Base-by-base conservation (phyloP, 2,888 invertebrate genomes). In the Ochropleura leucogaster region DNA sequence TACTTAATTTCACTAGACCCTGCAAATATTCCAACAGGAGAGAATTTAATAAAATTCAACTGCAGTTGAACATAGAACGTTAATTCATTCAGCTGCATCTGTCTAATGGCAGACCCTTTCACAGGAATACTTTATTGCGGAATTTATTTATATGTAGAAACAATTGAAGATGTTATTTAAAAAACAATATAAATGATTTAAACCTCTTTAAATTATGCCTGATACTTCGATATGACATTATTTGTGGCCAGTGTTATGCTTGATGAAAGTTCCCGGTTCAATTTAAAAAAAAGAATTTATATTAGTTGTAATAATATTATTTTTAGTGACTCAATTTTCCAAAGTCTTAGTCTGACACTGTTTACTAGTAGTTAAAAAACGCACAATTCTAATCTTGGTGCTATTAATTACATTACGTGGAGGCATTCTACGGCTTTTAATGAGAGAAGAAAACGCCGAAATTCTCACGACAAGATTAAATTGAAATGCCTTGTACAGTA, bases 391-490 rank as follows among this genome's bases (percentile, higher is more conserved):
- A 60, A 66, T 78, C 71, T 70, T 44, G 67, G 68, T 73, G 40
- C 53, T 66, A 73, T 82, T 84, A 65, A 83, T 83, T 69, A 84
- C 49, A 72, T 82, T 68, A 78, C 81, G 72, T 83, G 68, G 47
- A 86, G 55, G 78, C 14, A 85, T 86, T 76, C 68, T 69, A 81
- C 76, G 78, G 81, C 70, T 85, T 85, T 82, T 85, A 86, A 86
- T 86, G 75, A 79, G 74, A 70, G 47, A 77, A 74, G 51, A 70
- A 76, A 79, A 71, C 42, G 65, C 47, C 69, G 18, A 84, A 85
- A 84, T 80, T 73, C 75, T 74, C 72, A 68, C 69, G 67, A 72
- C 70, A 71, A 77, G 20, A 85, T 84, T 79, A 68, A 79, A 81
- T 71, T 74, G 51, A 78, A 83, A 79, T 80, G 77, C 64, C 77